These are phyloP conservation scores for Ctenodactylus gundi DNA, from an alignment of 2,113 vertebrate species.

Conservation along the genomic window DNA sequence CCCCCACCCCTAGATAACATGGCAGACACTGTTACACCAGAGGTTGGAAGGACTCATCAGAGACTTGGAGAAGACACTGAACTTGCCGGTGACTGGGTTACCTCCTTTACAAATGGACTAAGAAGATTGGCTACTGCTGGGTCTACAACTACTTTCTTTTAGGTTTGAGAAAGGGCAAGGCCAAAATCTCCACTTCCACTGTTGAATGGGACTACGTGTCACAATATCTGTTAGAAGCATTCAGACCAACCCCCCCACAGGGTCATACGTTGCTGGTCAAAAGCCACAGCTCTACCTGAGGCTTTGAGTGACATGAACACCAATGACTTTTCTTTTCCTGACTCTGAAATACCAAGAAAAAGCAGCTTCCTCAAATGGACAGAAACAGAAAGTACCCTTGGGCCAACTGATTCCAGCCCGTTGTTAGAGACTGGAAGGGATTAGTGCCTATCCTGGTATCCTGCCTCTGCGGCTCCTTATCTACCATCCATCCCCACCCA, in stretches of 20 bases:
- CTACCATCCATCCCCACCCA: not conserved
- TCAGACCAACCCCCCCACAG: not conserved
- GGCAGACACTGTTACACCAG: not conserved
- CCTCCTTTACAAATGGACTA: not conserved
- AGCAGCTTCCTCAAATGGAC: conserved; percentile 61
- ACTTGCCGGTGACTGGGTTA: not conserved
- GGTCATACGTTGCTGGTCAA: not conserved
- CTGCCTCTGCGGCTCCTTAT: not conserved
- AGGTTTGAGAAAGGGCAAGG: not conserved
- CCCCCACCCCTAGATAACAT: not conserved
- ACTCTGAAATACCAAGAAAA: conserved; percentile 61
- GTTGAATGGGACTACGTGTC: not conserved
- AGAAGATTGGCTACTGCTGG: not conserved
- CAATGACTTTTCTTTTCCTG: conserved; percentile 45
- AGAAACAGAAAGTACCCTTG: conserved; percentile 64
- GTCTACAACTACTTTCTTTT: not conserved
- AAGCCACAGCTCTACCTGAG: conserved; percentile 64
- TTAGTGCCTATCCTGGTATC: not conserved
- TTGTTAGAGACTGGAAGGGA: not conserved
- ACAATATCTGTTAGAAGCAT: not conserved
- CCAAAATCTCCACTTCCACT: conserved; percentile 27
- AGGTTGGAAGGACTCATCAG: not conserved
- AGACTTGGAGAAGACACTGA: not conserved
- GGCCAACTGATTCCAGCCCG: not conserved
- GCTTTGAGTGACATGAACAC: not conserved